Evolutionary conservation across 2,888 invertebrate genomes (phyloP), one percentile per base, ranked within the genome.

Genomic region (Ophioninae sp.): DNA sequence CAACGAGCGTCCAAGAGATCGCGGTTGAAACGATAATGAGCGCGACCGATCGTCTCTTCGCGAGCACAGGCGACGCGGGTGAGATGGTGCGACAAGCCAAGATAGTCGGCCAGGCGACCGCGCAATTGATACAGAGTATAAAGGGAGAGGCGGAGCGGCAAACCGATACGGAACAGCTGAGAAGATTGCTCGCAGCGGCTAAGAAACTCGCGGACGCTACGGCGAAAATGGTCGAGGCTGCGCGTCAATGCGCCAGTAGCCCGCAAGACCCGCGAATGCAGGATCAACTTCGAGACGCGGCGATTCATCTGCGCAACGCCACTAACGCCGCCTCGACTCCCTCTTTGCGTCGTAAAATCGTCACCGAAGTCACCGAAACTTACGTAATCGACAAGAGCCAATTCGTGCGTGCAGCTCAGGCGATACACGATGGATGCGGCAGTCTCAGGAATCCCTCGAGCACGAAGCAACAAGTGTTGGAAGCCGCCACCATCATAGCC

Each of bases 161-260:
- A 89, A 96, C 96, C 0, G 97, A 97, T 92, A 96, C 97, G 0
- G 98, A 98, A 77, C 94, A 96, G n/a, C 98, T 99, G 90, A 95
- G 97, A 86, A 95, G 97, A 80, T 93, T 99, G 74, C 93, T 99
- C 67, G 98, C 98, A 0, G 99, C 99, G 0, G 99, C 99, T 20
- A 99, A 99, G 92, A 95, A 97, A 79, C 92, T 97, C 65, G 99
- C 99, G 0, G 99, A 99, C 93, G 99, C 99, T 0, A 99, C 99
- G 0, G 97, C 99, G 0, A 95, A 97, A 87, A 97, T 99, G 96
- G 99, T 99, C 37, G 99, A 99, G 93, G 98, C 99, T 0, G 99
- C 99, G 0, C 95, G 99, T 81, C 96, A 97, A 75, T 99, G 99
- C 92, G 98, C 98, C 0, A 96, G 96, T 37, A 95, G 96, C 89